Percentiles rank a stretch among this genome's conserved stretches.
phyloP scores from a whole-genome alignment of 1,140 invertebrate genomes.

The Holcopasites calliopsidis region DNA sequence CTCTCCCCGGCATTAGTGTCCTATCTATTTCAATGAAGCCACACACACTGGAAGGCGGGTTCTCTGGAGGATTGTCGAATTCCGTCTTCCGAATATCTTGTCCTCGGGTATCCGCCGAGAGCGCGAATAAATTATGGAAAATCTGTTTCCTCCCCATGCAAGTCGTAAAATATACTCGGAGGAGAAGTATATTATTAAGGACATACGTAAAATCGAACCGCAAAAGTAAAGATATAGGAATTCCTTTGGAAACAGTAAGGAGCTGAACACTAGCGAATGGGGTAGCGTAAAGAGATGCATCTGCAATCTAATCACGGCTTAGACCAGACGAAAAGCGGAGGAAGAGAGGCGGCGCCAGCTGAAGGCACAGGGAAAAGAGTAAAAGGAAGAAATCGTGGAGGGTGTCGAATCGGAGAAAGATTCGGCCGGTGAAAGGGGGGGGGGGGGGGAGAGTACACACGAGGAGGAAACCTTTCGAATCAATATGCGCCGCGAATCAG shows the following conservation, averaged over 20 bases:
- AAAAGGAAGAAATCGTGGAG: conserved; percentile 1
- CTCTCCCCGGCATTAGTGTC: too few species aligned
- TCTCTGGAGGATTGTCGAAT: too few species aligned
- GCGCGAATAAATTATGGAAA: too few species aligned
- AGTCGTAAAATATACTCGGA: too few species aligned
- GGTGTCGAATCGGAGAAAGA: not conserved
- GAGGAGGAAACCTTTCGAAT: conserved; percentile 37
- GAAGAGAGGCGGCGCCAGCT: not conserved
- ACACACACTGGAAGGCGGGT: too few species aligned
- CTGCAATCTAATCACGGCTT: conserved; percentile 22
- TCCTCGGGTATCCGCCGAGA: too few species aligned
- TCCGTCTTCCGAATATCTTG: too few species aligned
- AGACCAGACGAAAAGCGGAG: not conserved
- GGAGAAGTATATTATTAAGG: too few species aligned
- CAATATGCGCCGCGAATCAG: conserved; percentile 62
- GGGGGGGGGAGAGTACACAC: conserved; percentile 5
- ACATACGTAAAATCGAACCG: too few species aligned
- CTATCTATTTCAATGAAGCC: too few species aligned
- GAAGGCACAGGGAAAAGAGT: not conserved
- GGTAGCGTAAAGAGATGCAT: not conserved
- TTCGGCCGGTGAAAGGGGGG: not conserved
- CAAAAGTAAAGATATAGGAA: not conserved
- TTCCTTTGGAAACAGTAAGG: not conserved
- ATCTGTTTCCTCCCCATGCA: too few species aligned
- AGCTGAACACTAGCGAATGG: not conserved